Evolutionary conservation across 2,113 vertebrate genomes (phyloP).

Genomic region (Willisornis vidua): DNA sequence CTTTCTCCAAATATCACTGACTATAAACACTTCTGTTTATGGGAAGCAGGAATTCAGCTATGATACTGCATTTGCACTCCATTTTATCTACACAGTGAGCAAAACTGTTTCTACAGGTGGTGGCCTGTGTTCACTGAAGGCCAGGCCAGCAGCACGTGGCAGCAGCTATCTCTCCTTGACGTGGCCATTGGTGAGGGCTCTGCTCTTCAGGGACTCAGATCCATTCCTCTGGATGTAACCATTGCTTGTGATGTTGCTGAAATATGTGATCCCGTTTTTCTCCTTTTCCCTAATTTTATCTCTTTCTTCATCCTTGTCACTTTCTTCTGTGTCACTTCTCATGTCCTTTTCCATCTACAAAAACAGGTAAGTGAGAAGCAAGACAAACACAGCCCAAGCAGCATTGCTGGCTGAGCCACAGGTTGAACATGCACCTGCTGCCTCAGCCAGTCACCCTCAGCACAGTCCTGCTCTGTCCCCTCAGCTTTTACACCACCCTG

Average conservation of each 20-base stretch:
- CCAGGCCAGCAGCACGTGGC: neutral
- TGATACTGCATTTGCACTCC: neutral
- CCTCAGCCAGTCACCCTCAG: neutral
- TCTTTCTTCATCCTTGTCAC: constrained; percentile 60
- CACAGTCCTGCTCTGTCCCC: neutral
- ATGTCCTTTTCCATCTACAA: constrained; percentile 87
- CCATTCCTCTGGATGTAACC: constrained; percentile 71
- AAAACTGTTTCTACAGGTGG: neutral
- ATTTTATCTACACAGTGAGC: constrained; percentile 1
- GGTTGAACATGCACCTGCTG: neutral
- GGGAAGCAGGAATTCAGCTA: neutral
- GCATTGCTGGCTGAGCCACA: constrained; percentile 48
- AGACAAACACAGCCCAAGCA: constrained; percentile 69
- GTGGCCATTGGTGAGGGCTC: constrained; percentile 34
- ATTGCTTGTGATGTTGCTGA: constrained; percentile 57
- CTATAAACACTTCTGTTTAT: neutral
- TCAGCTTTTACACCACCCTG: neutral
- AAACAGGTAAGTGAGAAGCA: constrained; percentile 83
- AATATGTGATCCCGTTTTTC: constrained; percentile 26
- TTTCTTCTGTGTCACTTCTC: constrained; percentile 90
- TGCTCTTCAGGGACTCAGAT: neutral
- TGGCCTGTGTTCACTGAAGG: neutral
- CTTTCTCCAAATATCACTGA: neutral
- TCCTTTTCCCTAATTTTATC: constrained; percentile 38
- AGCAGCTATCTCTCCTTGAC: constrained; percentile 37